phyloP scores from a whole-genome alignment of 1,140 invertebrate genomes.

The silkworm (Bombyx mori) region DNA sequence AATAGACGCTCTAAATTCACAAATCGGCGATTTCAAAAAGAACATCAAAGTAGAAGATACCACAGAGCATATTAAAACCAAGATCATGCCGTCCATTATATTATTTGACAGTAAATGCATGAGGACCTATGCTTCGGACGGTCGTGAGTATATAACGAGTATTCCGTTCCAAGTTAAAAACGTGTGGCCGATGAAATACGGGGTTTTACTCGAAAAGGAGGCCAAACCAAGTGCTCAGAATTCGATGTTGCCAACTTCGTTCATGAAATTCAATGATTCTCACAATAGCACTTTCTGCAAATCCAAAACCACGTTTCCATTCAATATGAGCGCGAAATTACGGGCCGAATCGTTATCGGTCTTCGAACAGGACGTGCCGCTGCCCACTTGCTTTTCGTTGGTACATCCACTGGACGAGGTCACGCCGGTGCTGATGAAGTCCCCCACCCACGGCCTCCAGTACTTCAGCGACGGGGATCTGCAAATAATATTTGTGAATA shows the following conservation, averaged over 20 bases:
- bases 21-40: slow-evolving; percentile 60
- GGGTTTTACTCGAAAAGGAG: slow-evolving; percentile 82
- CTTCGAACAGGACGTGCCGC: slow-evolving; percentile 49
- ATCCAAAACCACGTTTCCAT: slow-evolving; percentile 30
- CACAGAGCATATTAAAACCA: slow-evolving; percentile 51
- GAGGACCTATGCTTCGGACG: slow-evolving; percentile 83
- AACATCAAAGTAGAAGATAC: slow-evolving; percentile 64
- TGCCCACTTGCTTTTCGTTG: slow-evolving; percentile 85
- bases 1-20: slow-evolving; percentile 61
- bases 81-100: slow-evolving; percentile 75
- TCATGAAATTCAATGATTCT: slow-evolving; percentile 49
- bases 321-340: slow-evolving; percentile 53
- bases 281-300: slow-evolving; percentile 46
- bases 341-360: slow-evolving; percentile 48
- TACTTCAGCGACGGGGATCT: slow-evolving; percentile 67
- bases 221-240: slow-evolving; percentile 49
- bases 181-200: slow-evolving; percentile 84
- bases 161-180: slow-evolving; percentile 87
- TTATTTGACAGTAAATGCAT: slow-evolving; percentile 83
- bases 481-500: slow-evolving; percentile 70
- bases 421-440: slow-evolving; percentile 83
- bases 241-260: slow-evolving; percentile 45
- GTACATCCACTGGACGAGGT: slow-evolving; percentile 92
- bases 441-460: slow-evolving; percentile 68
- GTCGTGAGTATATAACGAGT: slow-evolving; percentile 85